Base-by-base conservation (phyloP, 2,888 invertebrate genomes). In the Meganola albula region DNA sequence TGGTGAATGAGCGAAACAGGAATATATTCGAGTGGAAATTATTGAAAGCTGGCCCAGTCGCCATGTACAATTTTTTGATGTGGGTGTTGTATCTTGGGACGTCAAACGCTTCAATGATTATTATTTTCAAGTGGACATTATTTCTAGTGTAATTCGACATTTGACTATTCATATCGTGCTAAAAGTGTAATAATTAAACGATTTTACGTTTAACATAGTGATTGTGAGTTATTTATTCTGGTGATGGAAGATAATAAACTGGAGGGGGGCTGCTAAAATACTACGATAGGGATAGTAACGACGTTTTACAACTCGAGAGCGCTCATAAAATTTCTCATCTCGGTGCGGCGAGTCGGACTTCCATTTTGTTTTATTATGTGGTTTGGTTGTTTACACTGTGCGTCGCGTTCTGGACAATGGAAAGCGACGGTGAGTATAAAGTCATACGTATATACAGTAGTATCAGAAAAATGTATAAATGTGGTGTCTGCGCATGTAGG, bases 351-450 rank as follows among this genome's bases (percentile, higher is more conserved):
- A 74, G 65, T 65, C 63, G 64, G 72, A 75, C 84, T 77, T 82
- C 85, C 85, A 85, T 85, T 85, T 85, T 84, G 85, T 84, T 82
- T 77, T 82, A 82, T 72, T 78, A 82, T 83, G 80, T 74, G 79
- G 74, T 73, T 74, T 65, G 62, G 70, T 79, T 82, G 82, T 82
- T 79, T 79, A 82, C 74, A 74, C 63, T 70, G 76, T 71, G 74
- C 66, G 58, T 70, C 62, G 68, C 60, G 58, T 58, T 70, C 59
- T 60, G 74, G 67, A 80, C 82, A 78, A 83, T 83, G 82, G 80
- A 75, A 75, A 79, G 67, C 72, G 63, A 75, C 69, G 84, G 85
- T 85, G 71, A 80, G 84, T 84, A 60, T 52, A n/a, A n/a, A n/a
- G n/a, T n/a, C n/a, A n/a, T 50, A 45, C 52, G 26, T 53, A 54